Percentiles rank a stretch among this genome's conserved stretches.
Evolutionary conservation across 2,888 invertebrate species (phyloP).

Genomic region (Norana najaformis): DNA sequence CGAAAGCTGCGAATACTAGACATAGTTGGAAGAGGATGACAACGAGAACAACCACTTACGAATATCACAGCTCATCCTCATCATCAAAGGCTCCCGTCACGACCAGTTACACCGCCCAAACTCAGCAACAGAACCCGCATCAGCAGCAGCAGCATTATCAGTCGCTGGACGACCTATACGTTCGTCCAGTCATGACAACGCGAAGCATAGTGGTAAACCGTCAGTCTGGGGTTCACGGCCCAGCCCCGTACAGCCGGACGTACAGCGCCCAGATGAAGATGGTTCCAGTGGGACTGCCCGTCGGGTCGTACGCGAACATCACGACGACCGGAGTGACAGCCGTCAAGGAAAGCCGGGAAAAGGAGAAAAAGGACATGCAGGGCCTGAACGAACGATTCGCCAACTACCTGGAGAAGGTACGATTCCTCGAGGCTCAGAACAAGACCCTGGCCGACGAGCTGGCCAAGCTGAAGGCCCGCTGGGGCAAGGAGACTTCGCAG

Average conservation of each 20-base stretch:
- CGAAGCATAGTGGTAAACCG: background rate
- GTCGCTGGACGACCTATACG: background rate
- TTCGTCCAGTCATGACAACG: background rate
- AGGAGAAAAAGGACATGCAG: slow-evolving; percentile 66
- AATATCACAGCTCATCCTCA: background rate
- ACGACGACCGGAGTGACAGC: slow-evolving; percentile 58
- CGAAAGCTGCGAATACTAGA: too few relatives aligned
- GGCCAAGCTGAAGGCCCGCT: slow-evolving; percentile 53
- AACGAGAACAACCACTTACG: background rate
- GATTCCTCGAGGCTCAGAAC: slow-evolving; percentile 64
- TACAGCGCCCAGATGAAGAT: slow-evolving; percentile 14
- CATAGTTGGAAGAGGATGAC: background rate
- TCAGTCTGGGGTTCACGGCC: background rate
- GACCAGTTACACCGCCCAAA: background rate
- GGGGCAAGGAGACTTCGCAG: slow-evolving; percentile 53
- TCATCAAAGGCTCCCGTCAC: background rate
- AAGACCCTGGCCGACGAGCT: slow-evolving; percentile 60
- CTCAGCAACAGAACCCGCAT: background rate
- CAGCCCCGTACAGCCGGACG: background rate
- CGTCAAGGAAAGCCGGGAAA: slow-evolving; percentile 62
- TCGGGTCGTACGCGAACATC: slow-evolving; percentile 52
- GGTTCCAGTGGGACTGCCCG: slow-evolving; percentile 23
- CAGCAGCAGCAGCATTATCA: background rate
- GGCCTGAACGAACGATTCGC: slow-evolving; percentile 66
- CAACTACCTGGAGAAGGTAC: slow-evolving; percentile 65